phyloP scores from a whole-genome alignment of 2,113 vertebrate genomes.

The Progne subis region DNA sequence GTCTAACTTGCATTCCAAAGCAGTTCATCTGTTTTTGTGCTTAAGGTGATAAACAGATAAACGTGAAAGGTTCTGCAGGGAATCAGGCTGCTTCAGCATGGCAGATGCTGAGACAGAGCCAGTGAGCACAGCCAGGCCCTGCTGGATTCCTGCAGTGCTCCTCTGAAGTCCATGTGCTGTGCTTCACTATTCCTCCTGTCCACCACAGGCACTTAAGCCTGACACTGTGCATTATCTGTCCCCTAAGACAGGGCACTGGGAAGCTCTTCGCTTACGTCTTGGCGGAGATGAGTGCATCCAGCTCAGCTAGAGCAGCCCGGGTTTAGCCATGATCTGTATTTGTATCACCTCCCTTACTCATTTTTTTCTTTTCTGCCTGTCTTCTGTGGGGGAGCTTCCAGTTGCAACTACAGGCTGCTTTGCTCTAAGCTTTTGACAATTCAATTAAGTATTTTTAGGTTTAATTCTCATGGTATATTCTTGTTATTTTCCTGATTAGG shows the following conservation, averaged over 20 bases:
- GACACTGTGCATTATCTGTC: rapidly evolving
- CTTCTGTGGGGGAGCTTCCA: background rate
- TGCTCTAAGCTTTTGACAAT: background rate
- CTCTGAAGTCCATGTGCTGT: background rate
- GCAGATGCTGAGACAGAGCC: background rate
- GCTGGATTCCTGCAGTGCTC: background rate
- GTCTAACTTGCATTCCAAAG: background rate
- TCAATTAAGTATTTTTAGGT: background rate
- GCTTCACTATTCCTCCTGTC: background rate
- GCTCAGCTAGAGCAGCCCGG: background rate
- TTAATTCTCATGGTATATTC: background rate
- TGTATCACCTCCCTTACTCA: background rate
- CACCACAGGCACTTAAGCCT: background rate
- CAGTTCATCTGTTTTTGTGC: background rate
- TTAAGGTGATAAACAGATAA: background rate
- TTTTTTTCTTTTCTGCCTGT: background rate
- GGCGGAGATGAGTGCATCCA: background rate
- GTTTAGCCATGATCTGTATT: background rate
- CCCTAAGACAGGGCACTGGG: rapidly evolving
- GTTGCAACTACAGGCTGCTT: background rate
- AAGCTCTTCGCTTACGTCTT: background rate
- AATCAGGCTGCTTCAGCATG: background rate
- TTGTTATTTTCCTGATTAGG: background rate
- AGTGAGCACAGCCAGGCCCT: background rate
- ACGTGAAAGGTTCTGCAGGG: background rate